These are phyloP conservation scores for Gryon sp. DNA, from an alignment of 1,140 invertebrate species.

Conservation along the genomic window DNA sequence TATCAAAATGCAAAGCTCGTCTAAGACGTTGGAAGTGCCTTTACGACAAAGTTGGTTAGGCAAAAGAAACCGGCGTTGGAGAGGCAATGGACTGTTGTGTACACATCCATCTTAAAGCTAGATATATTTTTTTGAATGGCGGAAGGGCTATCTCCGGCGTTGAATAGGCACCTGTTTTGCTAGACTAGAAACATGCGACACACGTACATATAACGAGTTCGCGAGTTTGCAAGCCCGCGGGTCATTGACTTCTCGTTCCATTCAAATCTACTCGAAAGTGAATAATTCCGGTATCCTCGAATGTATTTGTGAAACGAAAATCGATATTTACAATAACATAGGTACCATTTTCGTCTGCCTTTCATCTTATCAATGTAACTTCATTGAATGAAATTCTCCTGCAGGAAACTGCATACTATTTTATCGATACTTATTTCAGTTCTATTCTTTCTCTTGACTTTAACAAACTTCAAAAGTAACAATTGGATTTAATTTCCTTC, in stretches of 20 bases:
- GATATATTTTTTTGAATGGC: constrained; percentile 59
- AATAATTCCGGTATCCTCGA: constrained; percentile 48
- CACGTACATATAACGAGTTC: constrained; percentile 42
- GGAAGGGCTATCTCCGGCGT: constrained; percentile 62
- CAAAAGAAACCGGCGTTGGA: constrained; percentile 39
- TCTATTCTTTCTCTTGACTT: constrained; percentile 24
- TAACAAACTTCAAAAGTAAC: too few species aligned
- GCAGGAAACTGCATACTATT: constrained; percentile 6
- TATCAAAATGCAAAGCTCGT: neutral
- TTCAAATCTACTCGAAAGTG: constrained; percentile 60
- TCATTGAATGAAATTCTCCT: constrained; percentile 29
- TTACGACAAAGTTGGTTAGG: constrained; percentile 32
- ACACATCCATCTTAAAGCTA: constrained; percentile 54
- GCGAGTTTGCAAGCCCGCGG: constrained; percentile 57
- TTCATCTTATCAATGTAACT: constrained; percentile 46
- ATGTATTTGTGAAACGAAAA: constrained; percentile 55
- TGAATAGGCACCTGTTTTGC: constrained; percentile 75
- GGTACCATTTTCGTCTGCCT: constrained; percentile 44
- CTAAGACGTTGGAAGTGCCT: constrained; percentile 11
- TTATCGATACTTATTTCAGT: constrained; percentile 35
- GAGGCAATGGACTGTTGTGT: constrained; percentile 41
- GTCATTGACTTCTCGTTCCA: constrained; percentile 68
- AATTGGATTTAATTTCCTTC: constrained; percentile 11
- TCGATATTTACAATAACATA: constrained; percentile 50
- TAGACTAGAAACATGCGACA: constrained; percentile 66